Base-by-base conservation (phyloP, 2,797 vertebrate species). In the Acrocephalus scirpaceus region DNA sequence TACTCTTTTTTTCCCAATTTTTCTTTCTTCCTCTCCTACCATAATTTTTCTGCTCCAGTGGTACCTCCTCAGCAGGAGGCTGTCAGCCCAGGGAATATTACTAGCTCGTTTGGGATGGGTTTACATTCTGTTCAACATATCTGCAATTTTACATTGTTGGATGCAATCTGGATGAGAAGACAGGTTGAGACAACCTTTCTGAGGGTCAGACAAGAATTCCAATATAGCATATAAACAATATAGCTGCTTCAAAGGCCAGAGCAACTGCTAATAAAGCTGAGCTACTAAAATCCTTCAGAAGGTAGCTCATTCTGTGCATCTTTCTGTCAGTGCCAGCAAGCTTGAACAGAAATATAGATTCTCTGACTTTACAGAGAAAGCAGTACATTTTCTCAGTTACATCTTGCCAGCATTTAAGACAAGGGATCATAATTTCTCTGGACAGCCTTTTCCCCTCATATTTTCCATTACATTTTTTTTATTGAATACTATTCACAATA, bases 11-110 rank as follows among this genome's bases (percentile, higher is more conserved):
- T 36, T 9, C 2, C 2, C 74, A 13, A 21, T 57, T 26, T 25
- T 15, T 34, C 47, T 40, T 38, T 20, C 13, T 50, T n/a, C 2
- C 2, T 5, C 2, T 2, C 4, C 5, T 53, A 3, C 4, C 7
- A 21, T 23, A 42, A 20, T 44, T 82, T 89, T 86, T 73, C 60
- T 66, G 14, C 32, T 86, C 34, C 25, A 38, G 12, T 71, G 50
- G 56, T 70, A 50, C 11, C 21, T 72, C 23, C 36, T 76, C 56
- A 83, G 11, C n/a, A 71, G 57, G 36, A 48, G 11, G 9, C 27
- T 67, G 17, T 65, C 64, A 83, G 36, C 17, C 47, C 19, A 42
- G 16, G 57, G 34, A 40, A 45, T 57, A 48, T 8, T 16, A 22
- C 16, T 14, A 48, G 3, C 4, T 57, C 56, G 7, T 47, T 73